Conservation (phyloP, 2,888 invertebrate species). For the Rhingia campestris region DNA sequence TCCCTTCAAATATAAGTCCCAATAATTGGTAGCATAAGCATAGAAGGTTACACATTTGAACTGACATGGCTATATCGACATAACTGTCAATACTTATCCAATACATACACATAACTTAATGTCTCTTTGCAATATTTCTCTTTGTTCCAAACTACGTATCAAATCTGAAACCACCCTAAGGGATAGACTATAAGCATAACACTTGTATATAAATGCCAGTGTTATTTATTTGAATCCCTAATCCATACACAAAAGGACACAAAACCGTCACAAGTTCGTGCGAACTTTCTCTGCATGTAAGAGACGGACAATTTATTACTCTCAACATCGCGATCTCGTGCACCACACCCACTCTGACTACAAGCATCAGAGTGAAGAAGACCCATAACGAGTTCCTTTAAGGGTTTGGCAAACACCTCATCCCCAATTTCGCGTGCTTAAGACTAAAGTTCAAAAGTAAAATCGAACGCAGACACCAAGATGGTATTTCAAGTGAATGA, state of each 20-base stretch:
- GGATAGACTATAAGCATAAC: too few species aligned
- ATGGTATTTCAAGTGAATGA: constrained; percentile 32
- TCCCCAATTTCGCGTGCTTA: constrained; percentile 64
- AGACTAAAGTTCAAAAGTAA: constrained; percentile 53
- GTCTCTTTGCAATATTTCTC: too few species aligned
- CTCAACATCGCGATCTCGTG: constrained; percentile 23
- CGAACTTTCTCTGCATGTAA: constrained; percentile 12
- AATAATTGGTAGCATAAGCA: too few species aligned
- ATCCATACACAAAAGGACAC: not conserved
- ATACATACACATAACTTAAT: too few species aligned
- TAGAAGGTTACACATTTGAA: too few species aligned
- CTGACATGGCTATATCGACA: too few species aligned
- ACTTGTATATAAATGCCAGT: too few species aligned
- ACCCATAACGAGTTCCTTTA: constrained; percentile 15
- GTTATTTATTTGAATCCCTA: too few species aligned
- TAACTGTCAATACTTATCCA: too few species aligned
- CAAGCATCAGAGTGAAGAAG: constrained; percentile 18
- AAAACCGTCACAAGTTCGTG: constrained; percentile 3
- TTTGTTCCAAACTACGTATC: too few species aligned
- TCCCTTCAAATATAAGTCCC: too few species aligned
- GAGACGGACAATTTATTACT: constrained; percentile 39
- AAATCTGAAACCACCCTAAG: too few species aligned
- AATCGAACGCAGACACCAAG: constrained; percentile 34
- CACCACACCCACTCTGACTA: constrained; percentile 54
- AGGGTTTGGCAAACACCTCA: constrained; percentile 66